phyloP scores from a whole-genome alignment of 30 jellyfish, hydroid and myxozoan genomes.

The Phacellophora camtschatica region DNA sequence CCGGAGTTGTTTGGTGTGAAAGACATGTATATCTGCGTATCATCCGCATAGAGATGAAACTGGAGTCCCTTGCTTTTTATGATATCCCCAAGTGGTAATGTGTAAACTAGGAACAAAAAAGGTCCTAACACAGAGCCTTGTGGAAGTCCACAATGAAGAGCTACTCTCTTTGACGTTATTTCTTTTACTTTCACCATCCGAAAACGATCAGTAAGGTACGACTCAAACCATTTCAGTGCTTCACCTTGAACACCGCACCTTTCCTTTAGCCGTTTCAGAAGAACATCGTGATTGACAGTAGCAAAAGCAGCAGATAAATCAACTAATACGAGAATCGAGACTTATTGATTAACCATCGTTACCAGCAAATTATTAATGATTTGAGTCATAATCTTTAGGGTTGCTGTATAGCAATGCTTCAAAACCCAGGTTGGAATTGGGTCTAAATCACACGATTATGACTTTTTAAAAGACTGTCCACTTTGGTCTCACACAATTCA shows the following conservation, averaged over 20 bases:
- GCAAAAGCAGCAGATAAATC: constrained; percentile 68
- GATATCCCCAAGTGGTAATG: constrained; percentile 38
- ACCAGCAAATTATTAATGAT: constrained; percentile 59
- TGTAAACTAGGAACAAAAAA: constrained; percentile 20
- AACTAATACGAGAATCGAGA: constrained; percentile 48
- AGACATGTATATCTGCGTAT: too few relatives aligned
- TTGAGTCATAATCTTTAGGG: constrained; percentile 40
- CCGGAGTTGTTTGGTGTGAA: constrained; percentile 30
- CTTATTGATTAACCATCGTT: constrained; percentile 57
- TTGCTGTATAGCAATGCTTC: constrained; percentile 62
- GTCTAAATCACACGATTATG: constrained; percentile 47
- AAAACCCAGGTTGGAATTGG: constrained; percentile 53
- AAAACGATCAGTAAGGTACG: too few relatives aligned
- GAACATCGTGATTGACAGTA: constrained; percentile 54
- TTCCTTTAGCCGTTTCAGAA: constrained; percentile 37
- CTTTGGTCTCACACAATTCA: constrained; percentile 48
- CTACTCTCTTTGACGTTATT: neutral
- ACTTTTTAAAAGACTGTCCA: constrained; percentile 42
- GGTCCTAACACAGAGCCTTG: too few relatives aligned
- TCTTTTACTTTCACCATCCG: neutral
- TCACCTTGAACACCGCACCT: constrained; percentile 44
- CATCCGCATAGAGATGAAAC: too few relatives aligned
- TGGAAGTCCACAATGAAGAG: too few relatives aligned
- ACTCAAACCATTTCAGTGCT: too few relatives aligned
- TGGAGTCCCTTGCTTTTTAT: constrained; percentile 55